Evolutionary conservation across 2,797 vertebrate genomes (phyloP), one percentile per base, ranked within the genome.

Genomic region (Scolopax rusticola): DNA sequence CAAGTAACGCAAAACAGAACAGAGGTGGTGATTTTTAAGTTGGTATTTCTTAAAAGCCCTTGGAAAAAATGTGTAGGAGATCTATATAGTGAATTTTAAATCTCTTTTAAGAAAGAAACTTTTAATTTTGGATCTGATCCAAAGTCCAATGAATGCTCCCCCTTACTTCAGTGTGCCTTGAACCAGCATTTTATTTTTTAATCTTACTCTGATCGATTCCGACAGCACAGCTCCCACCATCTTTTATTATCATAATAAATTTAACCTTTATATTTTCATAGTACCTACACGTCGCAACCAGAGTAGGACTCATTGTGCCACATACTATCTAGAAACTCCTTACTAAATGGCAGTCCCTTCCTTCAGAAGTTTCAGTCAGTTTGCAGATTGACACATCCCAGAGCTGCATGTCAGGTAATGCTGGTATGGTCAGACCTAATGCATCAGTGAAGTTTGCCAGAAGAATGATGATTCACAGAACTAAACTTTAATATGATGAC

Each of bases 171-270:
- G 53, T 60, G 53, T 27, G 11, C 60, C 64, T 69, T 3, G 1
- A 95, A 94, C 28, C 28, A 61, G 59, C 18, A 67, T 91, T 96
- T 95, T 95, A 94, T 89, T 91, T 85, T 88, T 91, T 93, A 90
- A 91, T 95, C 85, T 94, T 77, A 54, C 30, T 60, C 67, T 41
- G 80, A 94, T 92, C 32, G 56, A 95, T 97, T 84, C 87, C 74
- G 92, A 81, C 84, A 89, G 74, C 64, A 67, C 45, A 95, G 63
- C 71, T 96, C 74, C 85, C 45, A 83, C 92, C 41, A 8, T 21
- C 84, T 92, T 96, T 94, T 96, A 97, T 94, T 93, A 80, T 92
- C 81, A 87, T 81, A 93, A 95, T 94, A 95, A 95, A 96, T 95
- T 90, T 92, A 68, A 80, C 38, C 32, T 95, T 92, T 84, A 54